These are phyloP conservation scores for Drosophila lini DNA, from an alignment of 1,140 invertebrate species.

Conservation along the genomic window DNA sequence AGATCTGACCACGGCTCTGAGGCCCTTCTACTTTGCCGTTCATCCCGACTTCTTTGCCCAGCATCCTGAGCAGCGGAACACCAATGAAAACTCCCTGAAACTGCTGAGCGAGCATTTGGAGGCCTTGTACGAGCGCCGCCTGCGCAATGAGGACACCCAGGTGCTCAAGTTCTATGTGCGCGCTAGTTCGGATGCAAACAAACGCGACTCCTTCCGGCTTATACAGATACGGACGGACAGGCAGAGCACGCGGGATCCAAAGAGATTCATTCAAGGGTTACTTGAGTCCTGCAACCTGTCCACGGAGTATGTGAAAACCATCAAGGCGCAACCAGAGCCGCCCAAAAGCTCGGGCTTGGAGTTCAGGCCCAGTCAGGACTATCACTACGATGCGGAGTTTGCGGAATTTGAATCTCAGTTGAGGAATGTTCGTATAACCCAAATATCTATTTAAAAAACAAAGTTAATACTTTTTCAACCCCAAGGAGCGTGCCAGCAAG, in stretches of 20 bases:
- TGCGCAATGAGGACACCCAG: slow-evolving; percentile 85
- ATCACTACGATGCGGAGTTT: slow-evolving; percentile 65
- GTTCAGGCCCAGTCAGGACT: slow-evolving; percentile 62
- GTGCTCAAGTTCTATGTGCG: slow-evolving; percentile 90
- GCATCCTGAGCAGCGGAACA: slow-evolving; percentile 93
- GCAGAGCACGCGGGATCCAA: slow-evolving; percentile 86
- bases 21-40: slow-evolving; percentile 97
- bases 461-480: neutral
- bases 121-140: slow-evolving; percentile 87
- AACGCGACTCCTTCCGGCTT: slow-evolving; percentile 87
- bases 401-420: slow-evolving; percentile 62
- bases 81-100: slow-evolving; percentile 96
- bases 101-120: slow-evolving; percentile 93
- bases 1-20: slow-evolving; percentile 94
- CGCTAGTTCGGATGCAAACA: slow-evolving; percentile 85
- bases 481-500: slow-evolving; percentile 71
- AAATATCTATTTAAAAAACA: too few species aligned
- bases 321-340: slow-evolving; percentile 73
- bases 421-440: slow-evolving; percentile 40
- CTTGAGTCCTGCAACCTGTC: slow-evolving; percentile 92
- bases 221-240: slow-evolving; percentile 86
- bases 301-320: slow-evolving; percentile 92
- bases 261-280: slow-evolving; percentile 90
- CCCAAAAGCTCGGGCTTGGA: slow-evolving; percentile 24
- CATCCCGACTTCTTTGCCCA: slow-evolving; percentile 98